These are phyloP conservation scores for Chloroceryle inda DNA, from an alignment of 2,797 vertebrate species.

Conservation along the genomic window DNA sequence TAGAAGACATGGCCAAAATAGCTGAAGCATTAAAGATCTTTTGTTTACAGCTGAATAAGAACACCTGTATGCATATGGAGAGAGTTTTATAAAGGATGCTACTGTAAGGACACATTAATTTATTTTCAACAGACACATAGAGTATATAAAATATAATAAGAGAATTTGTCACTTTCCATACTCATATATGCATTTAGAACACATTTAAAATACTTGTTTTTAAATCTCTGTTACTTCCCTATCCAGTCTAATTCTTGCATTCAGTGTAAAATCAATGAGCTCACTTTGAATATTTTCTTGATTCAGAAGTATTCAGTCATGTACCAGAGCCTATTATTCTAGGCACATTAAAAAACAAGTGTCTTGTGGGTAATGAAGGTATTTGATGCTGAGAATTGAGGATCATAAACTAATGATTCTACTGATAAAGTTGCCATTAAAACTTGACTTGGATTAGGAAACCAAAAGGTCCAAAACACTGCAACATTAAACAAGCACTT, in stretches of 20 bases:
- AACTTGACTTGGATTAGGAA: background rate
- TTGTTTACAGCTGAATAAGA: background rate
- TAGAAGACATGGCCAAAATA: background rate
- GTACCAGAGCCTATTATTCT: background rate
- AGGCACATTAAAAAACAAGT: background rate
- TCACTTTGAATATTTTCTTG: background rate
- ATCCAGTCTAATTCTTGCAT: background rate
- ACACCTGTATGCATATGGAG: background rate
- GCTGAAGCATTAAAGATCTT: background rate
- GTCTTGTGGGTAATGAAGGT: background rate
- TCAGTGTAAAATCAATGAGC: background rate
- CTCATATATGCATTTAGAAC: background rate
- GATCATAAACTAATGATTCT: background rate
- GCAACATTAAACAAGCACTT: background rate
- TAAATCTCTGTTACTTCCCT: background rate
- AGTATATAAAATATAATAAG: background rate
- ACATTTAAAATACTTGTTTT: background rate
- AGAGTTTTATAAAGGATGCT: background rate
- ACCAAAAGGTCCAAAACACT: background rate
- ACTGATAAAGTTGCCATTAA: background rate
- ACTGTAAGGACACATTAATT: background rate
- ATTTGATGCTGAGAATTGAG: background rate
- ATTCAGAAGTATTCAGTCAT: background rate
- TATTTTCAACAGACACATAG: background rate
- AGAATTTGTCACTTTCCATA: background rate